phyloP scores from a whole-genome alignment of 2,888 invertebrate species.

The Tanytarsus gracilentus region DNA sequence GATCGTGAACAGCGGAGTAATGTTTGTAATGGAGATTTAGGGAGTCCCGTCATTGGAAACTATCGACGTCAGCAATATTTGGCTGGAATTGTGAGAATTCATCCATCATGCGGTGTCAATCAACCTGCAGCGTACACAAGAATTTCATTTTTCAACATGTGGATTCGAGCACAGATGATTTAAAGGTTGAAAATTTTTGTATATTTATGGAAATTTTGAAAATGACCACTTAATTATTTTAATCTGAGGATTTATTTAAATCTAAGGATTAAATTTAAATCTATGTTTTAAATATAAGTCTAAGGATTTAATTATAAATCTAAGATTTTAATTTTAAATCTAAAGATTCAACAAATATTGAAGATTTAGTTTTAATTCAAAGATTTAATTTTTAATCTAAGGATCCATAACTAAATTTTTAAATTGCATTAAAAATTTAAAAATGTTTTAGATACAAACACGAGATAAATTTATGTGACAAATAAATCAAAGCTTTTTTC shows the following conservation, averaged over 20 bases:
- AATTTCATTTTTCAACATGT: not conserved
- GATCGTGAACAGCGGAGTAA: conserved; percentile 6
- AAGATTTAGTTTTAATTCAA: too few species aligned
- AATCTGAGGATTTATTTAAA: too few species aligned
- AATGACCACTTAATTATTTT: too few species aligned
- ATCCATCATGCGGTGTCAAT: conserved; percentile 11
- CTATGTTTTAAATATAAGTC: too few species aligned
- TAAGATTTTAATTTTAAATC: too few species aligned
- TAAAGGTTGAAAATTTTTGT: not conserved
- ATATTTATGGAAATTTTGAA: not conserved
- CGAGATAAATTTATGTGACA: not conserved
- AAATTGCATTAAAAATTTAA: not conserved
- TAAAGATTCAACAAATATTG: too few species aligned
- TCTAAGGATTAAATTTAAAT: too few species aligned
- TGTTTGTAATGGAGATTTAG: conserved; percentile 23
- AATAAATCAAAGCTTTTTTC: too few species aligned
- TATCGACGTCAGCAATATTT: conserved; percentile 7
- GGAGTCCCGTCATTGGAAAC: conserved; percentile 9
- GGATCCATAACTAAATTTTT: too few species aligned
- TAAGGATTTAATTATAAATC: too few species aligned
- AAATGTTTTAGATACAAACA: not conserved
- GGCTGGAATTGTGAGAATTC: conserved; percentile 11
- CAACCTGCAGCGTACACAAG: conserved; percentile 21
- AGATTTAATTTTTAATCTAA: too few species aligned
- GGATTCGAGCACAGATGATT: conserved; percentile 4